Evolutionary conservation across 2,797 vertebrate genomes (phyloP), one percentile per base, ranked within the genome.

Genomic region (Nothura maculosa): DNA sequence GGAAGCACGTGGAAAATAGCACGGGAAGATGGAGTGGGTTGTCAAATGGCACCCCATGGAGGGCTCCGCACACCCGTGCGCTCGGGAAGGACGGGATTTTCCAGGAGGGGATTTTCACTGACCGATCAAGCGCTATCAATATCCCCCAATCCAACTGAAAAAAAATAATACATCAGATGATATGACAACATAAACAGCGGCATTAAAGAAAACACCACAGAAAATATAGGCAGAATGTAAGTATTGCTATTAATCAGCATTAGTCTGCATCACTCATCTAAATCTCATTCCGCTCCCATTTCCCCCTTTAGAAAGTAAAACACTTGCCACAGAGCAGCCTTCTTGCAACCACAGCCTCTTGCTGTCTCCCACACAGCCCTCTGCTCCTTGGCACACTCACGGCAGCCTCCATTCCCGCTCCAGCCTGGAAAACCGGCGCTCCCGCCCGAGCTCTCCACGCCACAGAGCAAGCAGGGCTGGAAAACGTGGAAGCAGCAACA

Each of bases 41-140:
- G 61, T 92, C 88, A 91, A 81, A 76, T 38, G 36, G 72, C 34
- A 2, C 61, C 72, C 25, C 60, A 48, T 40, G 52, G 85, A 93
- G 67, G 28, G 85, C 80, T 27, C 79, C 90, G 79, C 5, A 74
- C 67, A 86, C 16, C 47, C 21, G 45, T 68, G 76, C 91, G 89
- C 16, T 38, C 74, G 55, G 38, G 60, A 94, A 94, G 61, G 81
- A 82, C 90, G 60, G 89, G 85, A 91, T 95, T 92, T 94, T 89
- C 93, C 91, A 94, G 81, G 89, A 92, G 58, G 75, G 79, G 76
- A 93, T 94, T 93, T 94, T 83, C 90, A 58, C 45, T 52, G 64
- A 89, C 87, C 61, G 92, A 91, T 22, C 18, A 77, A 38, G 21
- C 8, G 25, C 50, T 77, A 73, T 10, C 85, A 55, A 83, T 38